phyloP scores from a whole-genome alignment of 2,797 vertebrate genomes.

The Typhlichthys subterraneus region DNA sequence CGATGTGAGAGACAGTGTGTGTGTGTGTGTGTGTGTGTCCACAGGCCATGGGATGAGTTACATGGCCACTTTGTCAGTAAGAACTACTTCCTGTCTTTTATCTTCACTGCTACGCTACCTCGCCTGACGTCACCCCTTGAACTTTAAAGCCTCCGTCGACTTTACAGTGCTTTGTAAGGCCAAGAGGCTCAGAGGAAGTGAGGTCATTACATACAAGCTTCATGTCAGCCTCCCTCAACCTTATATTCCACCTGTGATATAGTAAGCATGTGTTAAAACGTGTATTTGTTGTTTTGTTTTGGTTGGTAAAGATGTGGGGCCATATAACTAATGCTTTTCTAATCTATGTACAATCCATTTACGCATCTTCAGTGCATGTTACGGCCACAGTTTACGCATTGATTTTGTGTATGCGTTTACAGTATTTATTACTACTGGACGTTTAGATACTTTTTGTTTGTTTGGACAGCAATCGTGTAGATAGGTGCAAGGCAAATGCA shows the following conservation, averaged over 20 bases:
- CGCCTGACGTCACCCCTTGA: constrained; percentile 21
- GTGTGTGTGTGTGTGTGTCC: constrained; percentile 20
- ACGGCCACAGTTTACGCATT: too few species aligned
- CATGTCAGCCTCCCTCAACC: constrained; percentile 5
- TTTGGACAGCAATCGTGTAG: background rate
- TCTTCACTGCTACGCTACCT: constrained; percentile 49
- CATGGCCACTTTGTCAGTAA: constrained; percentile 61
- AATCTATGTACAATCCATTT: too few species aligned
- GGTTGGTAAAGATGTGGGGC: too few species aligned
- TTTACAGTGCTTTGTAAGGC: constrained; percentile 54
- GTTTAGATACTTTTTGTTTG: too few species aligned
- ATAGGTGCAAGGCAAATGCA: too few species aligned
- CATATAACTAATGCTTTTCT: too few species aligned
- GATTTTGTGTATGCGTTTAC: too few species aligned
- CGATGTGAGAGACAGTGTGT: constrained; percentile 12
- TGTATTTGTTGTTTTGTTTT: too few species aligned
- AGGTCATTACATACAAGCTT: constrained; percentile 33
- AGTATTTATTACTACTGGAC: too few species aligned
- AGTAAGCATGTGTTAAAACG: too few species aligned
- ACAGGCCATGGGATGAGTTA: constrained; percentile 66
- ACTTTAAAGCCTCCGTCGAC: constrained; percentile 44
- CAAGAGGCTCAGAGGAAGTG: constrained; percentile 31
- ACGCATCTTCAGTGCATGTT: too few species aligned
- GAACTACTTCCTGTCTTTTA: constrained; percentile 67
- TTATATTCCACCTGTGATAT: too few species aligned